A percentile compares a stretch with the other conserved stretches of the same genome.
These are phyloP conservation scores for Therioaphis trifolii DNA, from an alignment of 2,888 invertebrate species.

Conservation along the genomic window DNA sequence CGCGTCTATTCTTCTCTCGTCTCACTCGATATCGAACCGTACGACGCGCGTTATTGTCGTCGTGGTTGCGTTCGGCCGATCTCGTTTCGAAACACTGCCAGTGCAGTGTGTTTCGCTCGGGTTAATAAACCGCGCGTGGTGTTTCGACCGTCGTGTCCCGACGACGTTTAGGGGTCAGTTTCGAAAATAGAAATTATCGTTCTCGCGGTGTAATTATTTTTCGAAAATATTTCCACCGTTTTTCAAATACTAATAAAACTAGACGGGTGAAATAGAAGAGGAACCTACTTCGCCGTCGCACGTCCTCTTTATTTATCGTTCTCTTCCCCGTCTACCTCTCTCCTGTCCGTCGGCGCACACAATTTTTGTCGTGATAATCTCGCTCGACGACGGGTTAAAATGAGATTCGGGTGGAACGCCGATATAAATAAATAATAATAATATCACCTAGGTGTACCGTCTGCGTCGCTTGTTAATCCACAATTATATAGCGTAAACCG, in stretches of 20 bases:
- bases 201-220: not conserved
- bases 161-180: conserved; percentile 3
- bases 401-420: too few relatives aligned
- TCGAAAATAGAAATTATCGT: conserved; percentile 21
- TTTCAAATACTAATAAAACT: too few relatives aligned
- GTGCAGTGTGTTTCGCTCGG: not conserved
- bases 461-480: too few relatives aligned
- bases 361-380: too few relatives aligned
- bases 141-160: conserved; percentile 6
- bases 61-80: not conserved
- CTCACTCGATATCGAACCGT: not conserved
- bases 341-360: too few relatives aligned
- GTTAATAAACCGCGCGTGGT: conserved; percentile 10
- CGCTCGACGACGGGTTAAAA: too few relatives aligned
- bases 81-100: conserved; percentile 19
- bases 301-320: not conserved
- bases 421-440: too few relatives aligned
- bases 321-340: not conserved
- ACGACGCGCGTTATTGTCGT: not conserved
- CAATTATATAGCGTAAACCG: too few relatives aligned
- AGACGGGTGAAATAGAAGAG: too few relatives aligned
- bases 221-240: too few relatives aligned
- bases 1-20: not conserved
- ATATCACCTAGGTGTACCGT: too few relatives aligned
- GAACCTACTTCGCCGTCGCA: too few relatives aligned